These are phyloP conservation scores for Lepidochrysops patricia DNA, from an alignment of 2,888 invertebrate genomes.

Conservation along the genomic window DNA sequence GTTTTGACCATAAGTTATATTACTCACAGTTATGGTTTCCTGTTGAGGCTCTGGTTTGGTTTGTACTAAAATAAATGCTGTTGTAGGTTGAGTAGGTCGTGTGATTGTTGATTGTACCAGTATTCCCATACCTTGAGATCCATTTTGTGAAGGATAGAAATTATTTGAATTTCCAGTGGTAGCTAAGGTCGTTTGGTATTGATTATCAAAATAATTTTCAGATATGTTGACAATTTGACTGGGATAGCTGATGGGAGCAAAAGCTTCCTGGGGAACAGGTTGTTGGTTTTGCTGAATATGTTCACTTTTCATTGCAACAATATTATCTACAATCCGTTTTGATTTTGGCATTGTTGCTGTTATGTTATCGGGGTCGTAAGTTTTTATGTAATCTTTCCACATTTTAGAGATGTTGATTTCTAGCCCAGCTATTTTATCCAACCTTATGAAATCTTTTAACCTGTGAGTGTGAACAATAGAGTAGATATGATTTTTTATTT, in stretches of 20 bases:
- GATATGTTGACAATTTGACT: constrained; percentile 66
- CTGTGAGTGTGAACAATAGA: constrained; percentile 70
- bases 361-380: constrained; percentile 69
- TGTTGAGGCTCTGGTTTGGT: constrained; percentile 56
- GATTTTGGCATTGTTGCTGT: constrained; percentile 65
- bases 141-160: constrained; percentile 62
- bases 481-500: constrained; percentile 72
- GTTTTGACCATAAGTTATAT: constrained; percentile 37
- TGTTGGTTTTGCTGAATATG: constrained; percentile 31
- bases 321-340: constrained; percentile 47
- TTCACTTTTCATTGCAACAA: constrained; percentile 36
- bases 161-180: constrained; percentile 46
- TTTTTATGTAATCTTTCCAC: constrained; percentile 75
- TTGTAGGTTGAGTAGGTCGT: constrained; percentile 49
- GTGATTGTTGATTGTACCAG: constrained; percentile 52
- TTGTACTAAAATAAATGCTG: constrained; percentile 59
- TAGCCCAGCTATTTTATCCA: constrained; percentile 70
- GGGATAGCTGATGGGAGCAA: constrained; percentile 55
- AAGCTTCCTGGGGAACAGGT: constrained; percentile 44
- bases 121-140: constrained; percentile 60
- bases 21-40: constrained; percentile 45
- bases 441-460: constrained; percentile 66
- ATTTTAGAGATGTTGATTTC: constrained; percentile 75
- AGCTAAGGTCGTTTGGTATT: constrained; percentile 56
- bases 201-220: constrained; percentile 68